Evolutionary conservation across 2,888 invertebrate species (phyloP), one percentile per base, ranked within the genome.

Genomic region (Polydesmus complanatus): DNA sequence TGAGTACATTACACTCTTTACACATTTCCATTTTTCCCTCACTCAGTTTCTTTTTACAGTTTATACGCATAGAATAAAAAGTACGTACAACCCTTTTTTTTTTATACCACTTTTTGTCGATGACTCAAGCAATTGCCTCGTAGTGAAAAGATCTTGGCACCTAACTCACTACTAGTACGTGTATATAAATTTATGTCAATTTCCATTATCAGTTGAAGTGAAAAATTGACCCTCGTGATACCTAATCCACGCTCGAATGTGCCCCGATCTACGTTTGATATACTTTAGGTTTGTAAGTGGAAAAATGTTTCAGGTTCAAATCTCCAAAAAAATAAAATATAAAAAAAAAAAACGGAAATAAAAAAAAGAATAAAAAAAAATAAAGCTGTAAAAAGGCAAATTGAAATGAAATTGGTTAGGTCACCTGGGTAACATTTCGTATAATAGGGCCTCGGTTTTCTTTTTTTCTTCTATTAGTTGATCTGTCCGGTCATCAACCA

Each of bases 381-480:
- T 37, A 5, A 37, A 37, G 37, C n/a, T n/a, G n/a, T n/a, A n/a
- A n/a, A n/a, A n/a, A 37, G 14, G 14, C 37, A 37, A 37, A 37
- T 37, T 5, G 22, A 51, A 19, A 22, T 51, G 8, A 22, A 22
- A 22, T 25, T 26, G 61, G 3, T 19, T 58, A 54, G 59, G 62
- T 63, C 85, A 87, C 60, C 68, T 68, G 1, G 92, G 92, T 62
- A 93, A 75, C 88, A 93, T 88, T 75, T 91, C 89, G 69, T 88
- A 84, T 64, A 92, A 74, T 63, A 92, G 74, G 1, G 89, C 88
- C 75, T 92, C 91, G 69, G 93, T 95, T 79, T 94, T 95, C 77
- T 92, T 91, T 75, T 95, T 95, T 77, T 96, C 96, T 73, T 93
- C 92, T 68, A 88, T 87, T 61, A 96, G 76, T 72, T 92, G 91